Evolutionary conservation across 2,113 vertebrate species (phyloP).

Genomic region (Rousettus leschenaultii): DNA sequence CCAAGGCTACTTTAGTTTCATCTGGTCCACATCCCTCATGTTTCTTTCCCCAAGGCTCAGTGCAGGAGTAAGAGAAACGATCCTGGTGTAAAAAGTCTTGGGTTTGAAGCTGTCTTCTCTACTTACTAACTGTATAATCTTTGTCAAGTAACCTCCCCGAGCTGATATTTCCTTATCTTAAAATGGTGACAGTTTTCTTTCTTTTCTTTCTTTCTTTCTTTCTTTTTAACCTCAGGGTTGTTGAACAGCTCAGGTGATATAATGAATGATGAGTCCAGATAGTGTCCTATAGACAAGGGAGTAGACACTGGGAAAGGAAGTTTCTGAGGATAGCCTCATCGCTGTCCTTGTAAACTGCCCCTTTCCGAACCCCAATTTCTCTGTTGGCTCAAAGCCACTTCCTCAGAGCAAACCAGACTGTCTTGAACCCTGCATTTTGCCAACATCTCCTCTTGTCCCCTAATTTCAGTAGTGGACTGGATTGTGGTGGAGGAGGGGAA

Average conservation of each 20-base stretch:
- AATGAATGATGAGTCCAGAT: background rate
- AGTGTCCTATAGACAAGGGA: background rate
- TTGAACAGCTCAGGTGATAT: background rate
- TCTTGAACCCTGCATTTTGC: background rate
- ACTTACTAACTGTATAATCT: background rate
- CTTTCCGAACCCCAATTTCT: too few species aligned
- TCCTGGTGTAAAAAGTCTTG: background rate
- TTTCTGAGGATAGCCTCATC: background rate
- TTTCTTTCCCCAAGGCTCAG: background rate
- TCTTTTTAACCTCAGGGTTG: background rate
- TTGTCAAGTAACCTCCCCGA: background rate
- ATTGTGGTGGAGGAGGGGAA: background rate
- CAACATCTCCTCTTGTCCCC: background rate
- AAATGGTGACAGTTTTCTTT: background rate
- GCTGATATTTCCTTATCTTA: conserved; percentile 1
- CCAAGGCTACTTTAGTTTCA: background rate
- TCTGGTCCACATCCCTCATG: background rate
- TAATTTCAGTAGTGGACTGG: background rate
- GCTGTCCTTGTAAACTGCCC: background rate
- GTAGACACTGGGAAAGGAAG: background rate
- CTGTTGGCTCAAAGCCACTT: background rate
- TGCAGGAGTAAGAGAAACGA: background rate
- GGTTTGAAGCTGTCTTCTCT: background rate
- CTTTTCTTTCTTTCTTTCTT: background rate
- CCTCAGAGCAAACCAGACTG: background rate